Evolutionary conservation across 2,888 invertebrate species (phyloP).

Genomic region (Chloroclystis v-ata): DNA sequence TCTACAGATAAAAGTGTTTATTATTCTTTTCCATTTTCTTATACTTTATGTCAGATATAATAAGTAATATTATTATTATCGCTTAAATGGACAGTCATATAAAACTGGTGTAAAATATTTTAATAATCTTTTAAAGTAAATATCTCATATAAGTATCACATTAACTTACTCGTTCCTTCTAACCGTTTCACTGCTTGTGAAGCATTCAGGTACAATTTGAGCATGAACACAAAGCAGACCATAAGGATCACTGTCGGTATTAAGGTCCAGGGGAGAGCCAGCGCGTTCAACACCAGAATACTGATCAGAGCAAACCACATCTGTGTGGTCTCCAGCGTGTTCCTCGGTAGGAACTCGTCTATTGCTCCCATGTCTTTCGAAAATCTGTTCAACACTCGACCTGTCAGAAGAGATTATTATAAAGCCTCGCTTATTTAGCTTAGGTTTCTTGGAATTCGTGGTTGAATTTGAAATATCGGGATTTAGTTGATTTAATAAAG

Average conservation of each 20-base stretch:
- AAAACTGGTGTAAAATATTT: too few relatives aligned
- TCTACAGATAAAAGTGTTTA: too few relatives aligned
- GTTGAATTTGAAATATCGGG: too few relatives aligned
- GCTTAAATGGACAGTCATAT: too few relatives aligned
- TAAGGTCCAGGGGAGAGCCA: constrained; percentile 63
- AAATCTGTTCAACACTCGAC: constrained; percentile 85
- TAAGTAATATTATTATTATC: too few relatives aligned
- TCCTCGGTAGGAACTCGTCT: constrained; percentile 84
- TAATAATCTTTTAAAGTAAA: too few relatives aligned
- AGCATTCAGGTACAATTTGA: constrained; percentile 83
- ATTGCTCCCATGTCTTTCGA: constrained; percentile 90
- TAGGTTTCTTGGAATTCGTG: too few relatives aligned
- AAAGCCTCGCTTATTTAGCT: too few relatives aligned
- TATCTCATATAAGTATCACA: too few relatives aligned
- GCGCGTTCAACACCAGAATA: constrained; percentile 58
- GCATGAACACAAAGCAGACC: constrained; percentile 79
- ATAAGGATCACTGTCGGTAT: constrained; percentile 59
- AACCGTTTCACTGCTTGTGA: constrained; percentile 86
- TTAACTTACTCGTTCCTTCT: constrained; percentile 81
- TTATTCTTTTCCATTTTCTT: too few relatives aligned
- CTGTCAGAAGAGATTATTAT: constrained; percentile 37
- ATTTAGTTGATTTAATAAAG: too few relatives aligned
- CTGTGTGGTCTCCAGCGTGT: constrained; percentile 80
- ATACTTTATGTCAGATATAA: too few relatives aligned
- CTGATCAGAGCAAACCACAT: constrained; percentile 63